A percentile compares a stretch with the other conserved stretches of the same genome.
phyloP scores from a whole-genome alignment of 2,113 vertebrate genomes.

The Porphyrio hochstetteri region DNA sequence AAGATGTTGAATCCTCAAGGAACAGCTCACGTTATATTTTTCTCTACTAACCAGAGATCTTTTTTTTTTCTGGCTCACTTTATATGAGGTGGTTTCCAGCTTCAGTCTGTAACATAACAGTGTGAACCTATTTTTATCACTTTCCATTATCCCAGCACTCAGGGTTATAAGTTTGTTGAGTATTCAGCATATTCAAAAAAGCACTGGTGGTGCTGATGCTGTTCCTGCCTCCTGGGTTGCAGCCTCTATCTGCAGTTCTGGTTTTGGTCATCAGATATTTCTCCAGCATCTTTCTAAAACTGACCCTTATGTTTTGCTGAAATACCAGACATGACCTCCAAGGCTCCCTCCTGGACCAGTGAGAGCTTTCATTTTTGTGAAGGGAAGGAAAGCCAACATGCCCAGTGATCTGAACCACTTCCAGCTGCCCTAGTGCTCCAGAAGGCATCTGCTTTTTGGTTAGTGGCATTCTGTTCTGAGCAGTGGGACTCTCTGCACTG shows the following conservation, averaged over 20 bases:
- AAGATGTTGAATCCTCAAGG: background rate
- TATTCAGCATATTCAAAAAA: background rate
- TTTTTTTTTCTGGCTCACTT: background rate
- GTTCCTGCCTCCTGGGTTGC: background rate
- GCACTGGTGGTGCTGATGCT: background rate
- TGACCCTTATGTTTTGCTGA: background rate
- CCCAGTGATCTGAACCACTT: background rate
- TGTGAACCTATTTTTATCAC: background rate
- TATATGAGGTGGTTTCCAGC: background rate
- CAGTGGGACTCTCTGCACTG: background rate
- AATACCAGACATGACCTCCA: background rate
- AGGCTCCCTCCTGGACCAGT: background rate
- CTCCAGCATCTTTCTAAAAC: background rate
- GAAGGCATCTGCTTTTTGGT: background rate
- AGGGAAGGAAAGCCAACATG: background rate
- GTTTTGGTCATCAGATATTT: background rate
- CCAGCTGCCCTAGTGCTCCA: background rate
- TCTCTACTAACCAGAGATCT: background rate
- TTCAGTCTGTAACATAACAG: background rate
- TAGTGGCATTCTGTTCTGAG: background rate
- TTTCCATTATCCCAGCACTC: background rate
- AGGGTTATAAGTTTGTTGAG: background rate
- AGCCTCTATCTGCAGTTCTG: background rate
- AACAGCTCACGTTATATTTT: background rate
- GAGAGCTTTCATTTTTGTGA: background rate